phyloP scores from a whole-genome alignment of 2,797 vertebrate species.

The Chromobotia macracanthus region DNA sequence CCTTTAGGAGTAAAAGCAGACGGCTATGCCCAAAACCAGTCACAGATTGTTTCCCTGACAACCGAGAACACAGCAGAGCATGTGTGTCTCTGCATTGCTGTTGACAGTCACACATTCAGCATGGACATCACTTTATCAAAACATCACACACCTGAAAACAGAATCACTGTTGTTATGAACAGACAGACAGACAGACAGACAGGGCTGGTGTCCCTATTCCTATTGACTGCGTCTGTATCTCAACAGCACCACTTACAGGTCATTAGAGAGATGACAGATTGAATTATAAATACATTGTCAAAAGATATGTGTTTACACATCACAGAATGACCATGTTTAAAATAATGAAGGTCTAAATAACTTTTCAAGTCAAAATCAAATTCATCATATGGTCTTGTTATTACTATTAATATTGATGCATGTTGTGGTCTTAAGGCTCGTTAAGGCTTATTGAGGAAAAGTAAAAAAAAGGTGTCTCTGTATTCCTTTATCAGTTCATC shows the following conservation, averaged over 20 bases:
- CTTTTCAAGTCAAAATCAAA: not conserved
- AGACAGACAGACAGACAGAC: slow-evolving; percentile 40
- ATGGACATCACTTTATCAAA: slow-evolving; percentile 41
- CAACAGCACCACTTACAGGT: slow-evolving; percentile 62
- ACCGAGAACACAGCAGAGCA: slow-evolving; percentile 44
- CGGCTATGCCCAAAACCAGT: slow-evolving; percentile 51
- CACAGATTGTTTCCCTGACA: slow-evolving; percentile 58
- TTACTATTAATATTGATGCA: too few species aligned
- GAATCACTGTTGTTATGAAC: slow-evolving; percentile 39
- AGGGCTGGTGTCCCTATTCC: too few species aligned
- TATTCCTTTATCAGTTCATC: not conserved
- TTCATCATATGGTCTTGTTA: too few species aligned
- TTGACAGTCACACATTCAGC: slow-evolving; percentile 34
- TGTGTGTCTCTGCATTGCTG: not conserved
- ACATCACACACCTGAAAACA: slow-evolving; percentile 39
- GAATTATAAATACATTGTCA: too few species aligned
- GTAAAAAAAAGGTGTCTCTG: not conserved
- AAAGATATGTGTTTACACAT: too few species aligned
- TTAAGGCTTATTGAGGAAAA: too few species aligned
- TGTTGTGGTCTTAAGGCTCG: not conserved
- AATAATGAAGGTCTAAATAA: slow-evolving; percentile 24
- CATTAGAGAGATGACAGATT: slow-evolving; percentile 7
- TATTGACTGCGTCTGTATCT: not conserved
- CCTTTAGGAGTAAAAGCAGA: slow-evolving; percentile 60
- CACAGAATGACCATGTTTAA: too few species aligned